phyloP scores from a whole-genome alignment of 1,140 invertebrate species.

The Drosophila ercepeae region DNA sequence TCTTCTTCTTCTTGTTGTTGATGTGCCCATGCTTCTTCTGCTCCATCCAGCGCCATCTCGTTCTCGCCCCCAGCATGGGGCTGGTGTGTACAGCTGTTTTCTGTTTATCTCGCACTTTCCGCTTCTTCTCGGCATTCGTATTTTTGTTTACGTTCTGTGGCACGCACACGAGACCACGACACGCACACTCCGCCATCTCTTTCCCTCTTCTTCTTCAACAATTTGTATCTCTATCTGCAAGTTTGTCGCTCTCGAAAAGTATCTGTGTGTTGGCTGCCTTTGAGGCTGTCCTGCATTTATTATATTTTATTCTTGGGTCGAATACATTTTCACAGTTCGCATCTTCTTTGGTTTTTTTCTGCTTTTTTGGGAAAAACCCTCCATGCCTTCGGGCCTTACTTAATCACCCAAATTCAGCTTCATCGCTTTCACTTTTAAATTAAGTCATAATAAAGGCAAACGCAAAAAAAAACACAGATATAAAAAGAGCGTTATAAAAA shows the following conservation, averaged over 20 bases:
- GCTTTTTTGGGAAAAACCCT: slow-evolving; percentile 29
- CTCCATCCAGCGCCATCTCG: neutral
- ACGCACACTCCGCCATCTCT: slow-evolving; percentile 19
- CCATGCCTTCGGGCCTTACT: slow-evolving; percentile 35
- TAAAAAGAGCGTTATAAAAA: slow-evolving; percentile 16
- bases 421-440: slow-evolving; percentile 78
- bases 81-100: slow-evolving; percentile 80
- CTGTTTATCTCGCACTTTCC: slow-evolving; percentile 81
- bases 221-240: slow-evolving; percentile 40
- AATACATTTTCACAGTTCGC: slow-evolving; percentile 19
- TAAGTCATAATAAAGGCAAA: slow-evolving; percentile 71
- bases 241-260: slow-evolving; percentile 18
- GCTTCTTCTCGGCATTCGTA: slow-evolving; percentile 75
- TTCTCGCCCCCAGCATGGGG: slow-evolving; percentile 3
- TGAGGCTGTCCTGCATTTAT: slow-evolving; percentile 39
- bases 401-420: slow-evolving; percentile 43
- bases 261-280: slow-evolving; percentile 7
- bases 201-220: no score
- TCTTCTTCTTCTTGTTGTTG: slow-evolving; percentile 10
- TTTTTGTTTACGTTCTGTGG: slow-evolving; percentile 80
- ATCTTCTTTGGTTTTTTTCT: neutral
- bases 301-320: slow-evolving; percentile 15
- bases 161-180: slow-evolving; percentile 58
- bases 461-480: slow-evolving; percentile 24
- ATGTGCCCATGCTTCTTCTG: slow-evolving; percentile 1